Evolutionary conservation across 1,140 invertebrate genomes (phyloP).

Genomic region (Drosophila dunni): DNA sequence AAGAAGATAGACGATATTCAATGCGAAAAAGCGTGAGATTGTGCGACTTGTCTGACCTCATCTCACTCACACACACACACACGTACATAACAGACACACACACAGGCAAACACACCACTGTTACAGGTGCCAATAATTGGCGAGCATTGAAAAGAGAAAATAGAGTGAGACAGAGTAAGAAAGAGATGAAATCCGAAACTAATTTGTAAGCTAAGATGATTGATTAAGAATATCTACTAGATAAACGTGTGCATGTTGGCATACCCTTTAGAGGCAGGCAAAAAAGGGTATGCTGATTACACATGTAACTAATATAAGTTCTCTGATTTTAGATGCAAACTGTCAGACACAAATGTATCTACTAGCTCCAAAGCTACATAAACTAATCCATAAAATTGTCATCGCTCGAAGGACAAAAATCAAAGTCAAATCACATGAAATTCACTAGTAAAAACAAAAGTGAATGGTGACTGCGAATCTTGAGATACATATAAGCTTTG

Average conservation of each 20-base stretch:
- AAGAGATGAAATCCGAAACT: conserved; percentile 2
- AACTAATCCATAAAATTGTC: conserved; percentile 35
- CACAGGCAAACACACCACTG: conserved; percentile 8
- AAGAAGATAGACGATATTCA: conserved; percentile 75
- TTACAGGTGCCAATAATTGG: conserved; percentile 28
- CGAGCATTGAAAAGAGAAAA: conserved; percentile 5
- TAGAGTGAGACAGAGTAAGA: neutral
- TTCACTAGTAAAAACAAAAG: conserved; percentile 23
- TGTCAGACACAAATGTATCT: conserved; percentile 2
- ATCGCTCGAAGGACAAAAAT: conserved; percentile 37
- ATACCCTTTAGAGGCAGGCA: neutral
- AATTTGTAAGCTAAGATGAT: conserved; percentile 7
- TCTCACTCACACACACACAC: conserved; percentile 45
- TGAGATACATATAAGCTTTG: neutral
- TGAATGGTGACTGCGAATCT: conserved; percentile 40
- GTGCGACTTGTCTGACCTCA: conserved; percentile 56
- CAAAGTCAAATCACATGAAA: conserved; percentile 40
- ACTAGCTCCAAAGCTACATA: neutral
- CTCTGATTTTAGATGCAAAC: conserved; percentile 1
- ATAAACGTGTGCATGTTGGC: neutral
- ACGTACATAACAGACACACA: conserved; percentile 28
- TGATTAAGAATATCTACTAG: conserved; percentile 16
- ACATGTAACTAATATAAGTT: neutral
- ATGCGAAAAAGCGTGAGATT: conserved; percentile 22
- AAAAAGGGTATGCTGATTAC: neutral